phyloP scores from a whole-genome alignment of 2,888 invertebrate species.

The Zeuzera pyrina region DNA sequence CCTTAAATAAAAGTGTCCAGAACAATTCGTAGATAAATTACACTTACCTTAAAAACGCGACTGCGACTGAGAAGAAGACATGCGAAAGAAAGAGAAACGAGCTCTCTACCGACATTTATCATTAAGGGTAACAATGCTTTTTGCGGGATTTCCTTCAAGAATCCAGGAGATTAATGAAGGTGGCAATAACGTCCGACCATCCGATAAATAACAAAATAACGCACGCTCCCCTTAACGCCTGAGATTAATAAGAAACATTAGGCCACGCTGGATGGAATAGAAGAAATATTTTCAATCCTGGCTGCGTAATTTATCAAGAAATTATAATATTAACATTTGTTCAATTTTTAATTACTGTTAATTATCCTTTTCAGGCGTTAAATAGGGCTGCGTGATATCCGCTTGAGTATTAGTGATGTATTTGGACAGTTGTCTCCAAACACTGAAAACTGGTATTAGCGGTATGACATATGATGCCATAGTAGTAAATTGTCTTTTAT shows the following conservation, averaged over 20 bases:
- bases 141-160: slow-evolving; percentile 64
- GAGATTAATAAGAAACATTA: slow-evolving; percentile 54
- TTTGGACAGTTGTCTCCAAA: too few relatives aligned
- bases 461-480: too few relatives aligned
- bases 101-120: slow-evolving; percentile 45
- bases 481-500: too few relatives aligned
- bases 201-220: slow-evolving; percentile 67
- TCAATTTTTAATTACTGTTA: too few relatives aligned
- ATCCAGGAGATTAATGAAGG: slow-evolving; percentile 64
- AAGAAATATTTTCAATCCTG: too few relatives aligned
- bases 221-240: slow-evolving; percentile 46
- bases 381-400: too few relatives aligned
- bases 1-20: slow-evolving; percentile 49
- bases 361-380: too few relatives aligned
- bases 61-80: slow-evolving; percentile 22
- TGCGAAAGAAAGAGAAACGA: slow-evolving; percentile 19
- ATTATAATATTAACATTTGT: too few relatives aligned
- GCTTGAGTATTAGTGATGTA: too few relatives aligned
- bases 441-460: too few relatives aligned
- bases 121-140: slow-evolving; percentile 64
- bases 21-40: slow-evolving; percentile 56
- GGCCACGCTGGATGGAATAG: slow-evolving; percentile 17
- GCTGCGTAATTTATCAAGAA: too few relatives aligned
- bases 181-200: slow-evolving; percentile 57
- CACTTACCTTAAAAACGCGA: slow-evolving; percentile 44